Conservation (phyloP, 2,888 invertebrate species). For the Hecatera dysodea region DNA sequence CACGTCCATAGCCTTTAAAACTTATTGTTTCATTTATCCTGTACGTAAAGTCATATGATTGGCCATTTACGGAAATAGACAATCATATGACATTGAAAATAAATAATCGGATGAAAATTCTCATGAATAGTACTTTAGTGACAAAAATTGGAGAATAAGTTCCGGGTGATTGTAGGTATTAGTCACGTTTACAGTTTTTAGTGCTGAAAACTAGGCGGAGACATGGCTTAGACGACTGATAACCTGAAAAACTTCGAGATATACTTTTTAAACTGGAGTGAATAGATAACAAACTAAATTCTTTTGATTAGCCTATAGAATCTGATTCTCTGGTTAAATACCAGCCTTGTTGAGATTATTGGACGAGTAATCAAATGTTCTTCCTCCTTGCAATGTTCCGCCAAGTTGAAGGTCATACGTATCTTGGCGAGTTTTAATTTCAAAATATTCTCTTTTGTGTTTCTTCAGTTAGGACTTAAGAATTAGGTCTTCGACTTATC, state of each 20-base stretch:
- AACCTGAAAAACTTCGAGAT: constrained; percentile 31
- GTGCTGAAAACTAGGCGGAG: constrained; percentile 8
- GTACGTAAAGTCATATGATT: constrained; percentile 2
- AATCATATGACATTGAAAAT: constrained; percentile 30
- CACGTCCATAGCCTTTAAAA: constrained; percentile 1
- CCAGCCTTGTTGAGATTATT: background rate
- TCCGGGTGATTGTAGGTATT: constrained; percentile 25
- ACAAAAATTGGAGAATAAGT: constrained; percentile 39
- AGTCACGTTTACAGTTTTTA: constrained; percentile 17
- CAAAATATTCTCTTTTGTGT: too few species aligned
- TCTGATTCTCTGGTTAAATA: background rate
- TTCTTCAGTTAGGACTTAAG: too few species aligned
- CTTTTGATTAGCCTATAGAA: background rate
- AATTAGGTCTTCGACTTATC: too few species aligned
- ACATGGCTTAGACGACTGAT: constrained; percentile 27
- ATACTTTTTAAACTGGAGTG: background rate
- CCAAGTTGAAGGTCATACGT: too few species aligned
- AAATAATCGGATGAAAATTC: constrained; percentile 33
- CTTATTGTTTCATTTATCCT: constrained; percentile 23
- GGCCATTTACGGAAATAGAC: constrained; percentile 19
- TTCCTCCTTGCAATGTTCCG: too few species aligned
- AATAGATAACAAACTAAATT: background rate
- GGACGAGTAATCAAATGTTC: background rate
- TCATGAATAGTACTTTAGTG: constrained; percentile 21
- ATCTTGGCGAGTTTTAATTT: too few species aligned